Evolutionary conservation across 2,888 invertebrate species (phyloP).

Genomic region (Caenorhabditis sulstoni): DNA sequence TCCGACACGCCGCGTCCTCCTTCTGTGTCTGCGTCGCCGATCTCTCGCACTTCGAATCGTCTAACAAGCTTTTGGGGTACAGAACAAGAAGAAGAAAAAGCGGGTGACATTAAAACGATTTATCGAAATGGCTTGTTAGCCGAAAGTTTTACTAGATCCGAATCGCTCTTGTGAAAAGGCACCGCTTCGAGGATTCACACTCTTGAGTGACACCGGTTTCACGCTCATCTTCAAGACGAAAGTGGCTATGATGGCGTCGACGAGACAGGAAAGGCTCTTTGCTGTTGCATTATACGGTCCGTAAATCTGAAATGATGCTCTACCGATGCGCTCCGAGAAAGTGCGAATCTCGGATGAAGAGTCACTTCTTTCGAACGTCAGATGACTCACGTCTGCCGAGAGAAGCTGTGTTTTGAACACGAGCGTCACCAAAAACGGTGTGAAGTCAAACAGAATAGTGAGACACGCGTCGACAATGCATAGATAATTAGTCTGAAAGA

Average conservation of each 20-base stretch:
- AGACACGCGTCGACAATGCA: slow-evolving; percentile 46
- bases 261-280: slow-evolving; percentile 31
- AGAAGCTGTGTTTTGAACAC: slow-evolving; percentile 38
- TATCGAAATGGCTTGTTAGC: neutral
- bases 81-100: slow-evolving; percentile 8
- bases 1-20: slow-evolving; percentile 34
- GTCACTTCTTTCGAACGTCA: neutral
- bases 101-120: slow-evolving; percentile 4
- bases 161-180: slow-evolving; percentile 12
- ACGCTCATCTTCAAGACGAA: slow-evolving; percentile 23
- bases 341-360: neutral
- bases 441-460: slow-evolving; percentile 39
- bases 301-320: slow-evolving; percentile 49
- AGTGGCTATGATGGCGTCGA: slow-evolving; percentile 42
- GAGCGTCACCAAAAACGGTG: slow-evolving; percentile 35
- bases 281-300: slow-evolving; percentile 42
- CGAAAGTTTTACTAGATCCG: slow-evolving; percentile 25
- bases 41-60: slow-evolving; percentile 31
- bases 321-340: too few species aligned
- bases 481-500: slow-evolving; percentile 43
- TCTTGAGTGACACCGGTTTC: slow-evolving; percentile 1
- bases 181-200: slow-evolving; percentile 14
- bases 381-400: slow-evolving; percentile 39
- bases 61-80: slow-evolving; percentile 20
- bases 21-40: slow-evolving; percentile 32